These are phyloP conservation scores for Halotydeus destructor DNA, from an alignment of 1,140 invertebrate species.

Conservation along the genomic window DNA sequence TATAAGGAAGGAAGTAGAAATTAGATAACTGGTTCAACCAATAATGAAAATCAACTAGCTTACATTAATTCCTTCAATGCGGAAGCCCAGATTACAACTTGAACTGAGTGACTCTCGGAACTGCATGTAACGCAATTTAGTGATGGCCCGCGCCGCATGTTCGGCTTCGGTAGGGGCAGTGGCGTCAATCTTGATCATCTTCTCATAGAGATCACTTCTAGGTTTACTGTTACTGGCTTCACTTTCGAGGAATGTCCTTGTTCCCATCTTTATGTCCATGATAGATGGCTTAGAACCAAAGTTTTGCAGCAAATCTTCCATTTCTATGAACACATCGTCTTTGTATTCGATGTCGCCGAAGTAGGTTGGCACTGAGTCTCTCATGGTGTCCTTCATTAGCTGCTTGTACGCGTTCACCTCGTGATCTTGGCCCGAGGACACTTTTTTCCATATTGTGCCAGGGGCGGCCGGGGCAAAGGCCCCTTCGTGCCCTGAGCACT, in stretches of 20 bases:
- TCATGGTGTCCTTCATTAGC: constrained; percentile 50
- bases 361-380: constrained; percentile 78
- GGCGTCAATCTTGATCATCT: constrained; percentile 88
- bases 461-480: constrained; percentile 78
- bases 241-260: constrained; percentile 79
- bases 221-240: constrained; percentile 86
- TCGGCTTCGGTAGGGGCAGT: constrained; percentile 74
- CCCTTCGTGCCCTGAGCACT: constrained; percentile 65
- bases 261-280: constrained; percentile 92
- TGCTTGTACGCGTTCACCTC: constrained; percentile 51
- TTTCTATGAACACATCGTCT: constrained; percentile 60
- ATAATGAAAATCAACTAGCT: too few relatives aligned
- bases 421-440: constrained; percentile 32
- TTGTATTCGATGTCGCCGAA: constrained; percentile 53
- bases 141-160: constrained; percentile 63
- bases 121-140: constrained; percentile 91
- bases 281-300: constrained; percentile 73
- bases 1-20: too few relatives aligned
- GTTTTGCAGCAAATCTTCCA: constrained; percentile 73
- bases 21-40: too few relatives aligned
- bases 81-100: constrained; percentile 70
- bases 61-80: constrained; percentile 85
- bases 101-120: constrained; percentile 88
- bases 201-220: constrained; percentile 89
- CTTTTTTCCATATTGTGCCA: constrained; percentile 79